Base-by-base conservation (phyloP, 2,113 vertebrate genomes). In the Oncorhynchus kisutch region DNA sequence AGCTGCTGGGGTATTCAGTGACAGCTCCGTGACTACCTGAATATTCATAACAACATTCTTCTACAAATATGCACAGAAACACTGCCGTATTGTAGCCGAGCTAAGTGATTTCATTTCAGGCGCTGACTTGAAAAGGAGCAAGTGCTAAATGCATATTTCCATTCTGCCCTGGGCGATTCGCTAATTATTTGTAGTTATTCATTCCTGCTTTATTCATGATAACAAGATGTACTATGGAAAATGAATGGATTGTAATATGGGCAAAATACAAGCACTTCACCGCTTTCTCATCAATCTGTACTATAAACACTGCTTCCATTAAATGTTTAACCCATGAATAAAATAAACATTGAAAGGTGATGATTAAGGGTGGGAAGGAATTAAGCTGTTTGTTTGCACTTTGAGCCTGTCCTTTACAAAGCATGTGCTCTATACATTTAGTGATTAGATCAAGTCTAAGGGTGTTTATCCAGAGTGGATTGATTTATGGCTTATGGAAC, bases 141-240 rank as follows among this genome's bases (percentile, higher is more conserved):
- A 70, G 51, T 80, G 65, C 77, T 74, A 85, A 88, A 87, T 74
- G 74, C 76, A 71, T 78, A 34, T 80, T 84, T 88, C 78, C 67
- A 45, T 81, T 80, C 79, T 51, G 81, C 87, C 78, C 48, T 0
- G 14, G 72, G 88, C 82, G 67, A 49, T 81, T 77, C 77, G 73
- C 48, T 75, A 79, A 85, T 85, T 74, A 84, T 81, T 67, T 75
- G 51, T 68, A 75, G 49, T 83, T 81, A 77, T 14, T 79, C 71
- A 71, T 77, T 77, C 74, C 77, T 18, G 22, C 71, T 78, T 70
- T 74, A 72, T 74, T 84, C 72, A 45, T 22, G 72, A 81, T 80
- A 82, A 45, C 9, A 45, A 82, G 59, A 78, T 84, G 78, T 74
- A 67, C 24, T 20, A 60, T 48, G 74, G 67, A 49, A 54, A 54